A percentile compares a stretch with the other conserved stretches of the same genome.
phyloP scores from a whole-genome alignment of 2,113 vertebrate genomes.

The Cephalophus harveyi region DNA sequence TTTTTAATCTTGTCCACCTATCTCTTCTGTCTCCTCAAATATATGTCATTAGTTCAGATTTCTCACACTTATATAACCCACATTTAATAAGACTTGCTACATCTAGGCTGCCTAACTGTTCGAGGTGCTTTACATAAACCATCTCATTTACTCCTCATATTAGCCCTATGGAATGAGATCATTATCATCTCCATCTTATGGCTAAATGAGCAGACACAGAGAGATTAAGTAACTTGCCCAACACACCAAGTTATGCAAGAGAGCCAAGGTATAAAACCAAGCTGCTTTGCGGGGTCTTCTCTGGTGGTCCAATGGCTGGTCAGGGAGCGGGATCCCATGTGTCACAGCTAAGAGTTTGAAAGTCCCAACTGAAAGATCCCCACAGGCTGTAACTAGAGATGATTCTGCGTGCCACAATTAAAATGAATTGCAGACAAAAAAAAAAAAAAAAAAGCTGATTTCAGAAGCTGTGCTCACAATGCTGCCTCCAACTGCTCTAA shows the following conservation, averaged over 20 bases:
- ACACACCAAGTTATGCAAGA: background rate
- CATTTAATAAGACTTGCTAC: background rate
- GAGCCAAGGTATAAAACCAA: background rate
- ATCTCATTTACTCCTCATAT: background rate
- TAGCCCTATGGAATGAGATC: background rate
- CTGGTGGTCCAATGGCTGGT: background rate
- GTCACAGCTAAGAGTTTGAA: background rate
- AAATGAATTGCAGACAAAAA: background rate
- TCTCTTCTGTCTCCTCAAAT: background rate
- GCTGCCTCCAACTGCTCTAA: background rate
- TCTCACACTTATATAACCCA: background rate
- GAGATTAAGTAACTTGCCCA: background rate
- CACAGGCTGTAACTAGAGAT: background rate
- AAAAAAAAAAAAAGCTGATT: background rate
- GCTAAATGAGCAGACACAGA: background rate
- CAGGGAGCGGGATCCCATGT: background rate
- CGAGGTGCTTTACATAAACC: background rate
- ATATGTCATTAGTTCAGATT: background rate
- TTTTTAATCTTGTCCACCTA: background rate
- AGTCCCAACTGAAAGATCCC: background rate
- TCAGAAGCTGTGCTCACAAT: background rate
- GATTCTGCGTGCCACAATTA: background rate
- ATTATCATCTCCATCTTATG: background rate
- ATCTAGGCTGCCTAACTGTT: background rate
- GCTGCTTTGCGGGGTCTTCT: background rate